These are phyloP conservation scores for Mormoops blainvillei DNA, from an alignment of 2,113 vertebrate species.

Conservation along the genomic window DNA sequence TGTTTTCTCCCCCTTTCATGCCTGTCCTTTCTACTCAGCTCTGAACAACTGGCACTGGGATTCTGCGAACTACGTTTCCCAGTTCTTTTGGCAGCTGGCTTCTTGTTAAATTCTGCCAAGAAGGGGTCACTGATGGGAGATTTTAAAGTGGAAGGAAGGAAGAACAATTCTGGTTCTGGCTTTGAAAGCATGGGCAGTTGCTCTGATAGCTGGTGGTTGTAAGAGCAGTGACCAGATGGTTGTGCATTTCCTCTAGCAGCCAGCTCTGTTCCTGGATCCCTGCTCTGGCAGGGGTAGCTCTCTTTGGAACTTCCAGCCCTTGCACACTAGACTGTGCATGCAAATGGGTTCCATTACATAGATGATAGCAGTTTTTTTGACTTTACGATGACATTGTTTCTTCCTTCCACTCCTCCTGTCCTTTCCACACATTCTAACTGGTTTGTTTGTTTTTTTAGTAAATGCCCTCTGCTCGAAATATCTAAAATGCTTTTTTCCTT, in stretches of 20 bases:
- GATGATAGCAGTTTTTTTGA: neutral
- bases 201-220: neutral
- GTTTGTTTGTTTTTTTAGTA: neutral
- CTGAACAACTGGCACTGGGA: neutral
- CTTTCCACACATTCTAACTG: neutral
- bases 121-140: neutral
- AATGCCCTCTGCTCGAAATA: neutral
- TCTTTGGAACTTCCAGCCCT: neutral
- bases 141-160: neutral
- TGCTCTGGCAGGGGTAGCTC: neutral
- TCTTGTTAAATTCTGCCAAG: conserved; percentile 31
- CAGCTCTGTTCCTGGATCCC: neutral
- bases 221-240: conserved; percentile 4
- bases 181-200: neutral
- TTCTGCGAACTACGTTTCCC: neutral
- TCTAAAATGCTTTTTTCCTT: neutral
- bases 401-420: neutral
- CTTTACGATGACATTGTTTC: neutral
- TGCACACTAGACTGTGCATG: neutral
- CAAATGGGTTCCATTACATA: neutral
- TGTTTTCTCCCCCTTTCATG: neutral
- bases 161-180: neutral
- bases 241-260: neutral
- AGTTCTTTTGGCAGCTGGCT: neutral
- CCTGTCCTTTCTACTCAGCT: neutral